Percentiles rank a stretch among this genome's conserved stretches.
Conservation (phyloP, 2,113 vertebrate genomes). For the Cryptomyrus ogoouensis region DNA sequence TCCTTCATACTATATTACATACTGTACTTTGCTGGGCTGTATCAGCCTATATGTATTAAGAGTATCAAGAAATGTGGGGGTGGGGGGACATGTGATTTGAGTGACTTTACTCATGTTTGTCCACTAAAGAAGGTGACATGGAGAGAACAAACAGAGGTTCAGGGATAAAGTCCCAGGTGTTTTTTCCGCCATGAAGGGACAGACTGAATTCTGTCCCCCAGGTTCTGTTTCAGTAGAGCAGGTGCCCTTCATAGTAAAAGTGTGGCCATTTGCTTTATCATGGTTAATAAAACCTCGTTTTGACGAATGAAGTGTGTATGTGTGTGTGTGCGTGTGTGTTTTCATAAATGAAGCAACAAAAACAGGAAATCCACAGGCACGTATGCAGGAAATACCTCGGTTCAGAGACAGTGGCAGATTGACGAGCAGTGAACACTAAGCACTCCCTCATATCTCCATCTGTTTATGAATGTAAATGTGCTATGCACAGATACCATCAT, state of each 20-base stretch:
- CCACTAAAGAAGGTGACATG: background rate
- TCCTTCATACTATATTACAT: background rate
- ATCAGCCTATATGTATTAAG: background rate
- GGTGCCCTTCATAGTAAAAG: background rate
- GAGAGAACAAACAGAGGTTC: background rate
- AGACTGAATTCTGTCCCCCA: background rate
- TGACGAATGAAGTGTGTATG: slow-evolving; percentile 17
- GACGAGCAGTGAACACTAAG: slow-evolving; percentile 33
- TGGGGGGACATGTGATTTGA: background rate
- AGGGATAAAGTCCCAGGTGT: background rate
- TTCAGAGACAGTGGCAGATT: slow-evolving; percentile 42
- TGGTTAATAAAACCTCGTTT: background rate
- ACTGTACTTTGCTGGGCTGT: background rate
- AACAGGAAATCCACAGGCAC: slow-evolving; percentile 61
- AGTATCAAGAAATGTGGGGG: background rate
- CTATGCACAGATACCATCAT: background rate
- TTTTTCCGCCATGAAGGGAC: background rate
- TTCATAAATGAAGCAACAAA: slow-evolving; percentile 39
- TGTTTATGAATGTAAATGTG: background rate
- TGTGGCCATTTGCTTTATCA: background rate
- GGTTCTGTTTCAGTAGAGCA: background rate
- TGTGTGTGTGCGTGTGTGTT: slow-evolving; percentile 29
- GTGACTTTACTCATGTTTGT: background rate
- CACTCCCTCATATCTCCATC: background rate
- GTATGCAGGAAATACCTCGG: slow-evolving; percentile 59